Evolutionary conservation across 2,113 vertebrate genomes (phyloP).

Genomic region (Protomyctophum bolini): DNA sequence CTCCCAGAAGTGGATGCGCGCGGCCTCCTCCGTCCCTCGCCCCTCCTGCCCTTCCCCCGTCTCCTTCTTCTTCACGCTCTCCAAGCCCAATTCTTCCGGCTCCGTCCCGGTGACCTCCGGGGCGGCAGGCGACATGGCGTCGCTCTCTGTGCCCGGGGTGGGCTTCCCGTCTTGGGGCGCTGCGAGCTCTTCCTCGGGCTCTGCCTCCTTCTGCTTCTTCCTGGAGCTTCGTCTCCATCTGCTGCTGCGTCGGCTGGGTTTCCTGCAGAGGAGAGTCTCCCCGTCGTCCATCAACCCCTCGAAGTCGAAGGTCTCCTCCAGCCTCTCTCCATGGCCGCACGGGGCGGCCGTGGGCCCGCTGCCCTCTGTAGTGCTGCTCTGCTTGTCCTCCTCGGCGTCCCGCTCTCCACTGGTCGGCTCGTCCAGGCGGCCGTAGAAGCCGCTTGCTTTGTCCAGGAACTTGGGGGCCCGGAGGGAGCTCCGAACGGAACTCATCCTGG

Average conservation of each 20-base stretch:
- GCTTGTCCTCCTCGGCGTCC: not conserved
- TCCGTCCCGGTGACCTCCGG: slow-evolving; percentile 9
- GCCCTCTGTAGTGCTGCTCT: not conserved
- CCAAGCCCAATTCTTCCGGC: slow-evolving; percentile 25
- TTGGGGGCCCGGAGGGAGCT: slow-evolving; percentile 70
- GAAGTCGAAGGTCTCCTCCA: slow-evolving; percentile 58
- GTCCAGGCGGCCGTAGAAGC: slow-evolving; percentile 78
- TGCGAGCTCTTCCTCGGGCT: slow-evolving; percentile 20
- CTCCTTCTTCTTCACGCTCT: slow-evolving; percentile 25
- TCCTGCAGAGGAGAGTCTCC: slow-evolving; percentile 66
- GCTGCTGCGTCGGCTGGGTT: slow-evolving; percentile 65
- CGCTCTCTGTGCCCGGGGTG: not conserved
- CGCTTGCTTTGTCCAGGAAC: slow-evolving; percentile 75
- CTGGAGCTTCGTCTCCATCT: slow-evolving; percentile 75
- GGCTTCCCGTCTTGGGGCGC: slow-evolving; percentile 16
- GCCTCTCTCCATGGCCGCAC: slow-evolving; percentile 18
- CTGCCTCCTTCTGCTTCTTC: slow-evolving; percentile 62
- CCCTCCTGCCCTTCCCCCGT: slow-evolving; percentile 30
- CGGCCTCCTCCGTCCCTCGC: not conserved
- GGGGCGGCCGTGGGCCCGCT: not conserved
- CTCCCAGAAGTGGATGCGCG: slow-evolving; percentile 49
- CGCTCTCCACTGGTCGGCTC: slow-evolving; percentile 52
- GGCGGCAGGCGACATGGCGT: not conserved
- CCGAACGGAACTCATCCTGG: slow-evolving; percentile 65
- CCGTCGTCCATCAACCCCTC: slow-evolving; percentile 72